Conservation (phyloP, 2,888 invertebrate genomes). For the Ochropacha duplaris region DNA sequence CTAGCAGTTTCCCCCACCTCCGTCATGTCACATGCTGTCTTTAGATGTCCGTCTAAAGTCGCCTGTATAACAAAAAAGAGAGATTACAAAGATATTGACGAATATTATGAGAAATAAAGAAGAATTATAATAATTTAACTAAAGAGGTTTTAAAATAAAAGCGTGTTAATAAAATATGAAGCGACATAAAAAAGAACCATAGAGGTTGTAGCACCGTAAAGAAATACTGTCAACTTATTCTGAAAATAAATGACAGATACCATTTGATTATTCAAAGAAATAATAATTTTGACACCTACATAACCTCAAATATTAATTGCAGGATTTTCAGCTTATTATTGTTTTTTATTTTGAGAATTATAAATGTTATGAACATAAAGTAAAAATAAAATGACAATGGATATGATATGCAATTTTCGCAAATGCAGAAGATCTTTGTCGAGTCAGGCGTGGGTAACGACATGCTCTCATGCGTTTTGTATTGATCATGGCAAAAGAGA, state of each 20-base stretch:
- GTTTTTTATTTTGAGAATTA: not conserved
- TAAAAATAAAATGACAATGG: slow-evolving; percentile 51
- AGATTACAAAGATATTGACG: too few species aligned
- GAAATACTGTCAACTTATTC: slow-evolving; percentile 3
- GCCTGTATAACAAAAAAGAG: slow-evolving; percentile 68
- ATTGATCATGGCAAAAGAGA: slow-evolving; percentile 78
- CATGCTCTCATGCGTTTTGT: slow-evolving; percentile 82
- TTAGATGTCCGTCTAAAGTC: slow-evolving; percentile 90
- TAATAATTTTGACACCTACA: slow-evolving; percentile 9
- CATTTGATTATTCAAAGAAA: slow-evolving; percentile 1
- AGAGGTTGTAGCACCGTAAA: slow-evolving; percentile 5
- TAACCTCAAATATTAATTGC: slow-evolving; percentile 10
- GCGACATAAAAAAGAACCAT: too few species aligned
- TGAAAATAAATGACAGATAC: slow-evolving; percentile 8
- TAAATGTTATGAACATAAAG: not conserved
- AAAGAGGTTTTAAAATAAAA: too few species aligned
- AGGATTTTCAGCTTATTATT: too few species aligned
- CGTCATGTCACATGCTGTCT: slow-evolving; percentile 91
- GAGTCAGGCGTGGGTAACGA: slow-evolving; percentile 79
- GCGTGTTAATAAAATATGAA: too few species aligned
- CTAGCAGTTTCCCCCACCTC: slow-evolving; percentile 94
- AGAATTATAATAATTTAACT: too few species aligned
- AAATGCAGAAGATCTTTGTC: slow-evolving; percentile 75
- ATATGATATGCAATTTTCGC: slow-evolving; percentile 79
- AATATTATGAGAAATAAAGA: too few species aligned